Evolutionary conservation across 2,113 vertebrate genomes (phyloP), one percentile per base, ranked within the genome.

Genomic region (Semnornis frantzii): DNA sequence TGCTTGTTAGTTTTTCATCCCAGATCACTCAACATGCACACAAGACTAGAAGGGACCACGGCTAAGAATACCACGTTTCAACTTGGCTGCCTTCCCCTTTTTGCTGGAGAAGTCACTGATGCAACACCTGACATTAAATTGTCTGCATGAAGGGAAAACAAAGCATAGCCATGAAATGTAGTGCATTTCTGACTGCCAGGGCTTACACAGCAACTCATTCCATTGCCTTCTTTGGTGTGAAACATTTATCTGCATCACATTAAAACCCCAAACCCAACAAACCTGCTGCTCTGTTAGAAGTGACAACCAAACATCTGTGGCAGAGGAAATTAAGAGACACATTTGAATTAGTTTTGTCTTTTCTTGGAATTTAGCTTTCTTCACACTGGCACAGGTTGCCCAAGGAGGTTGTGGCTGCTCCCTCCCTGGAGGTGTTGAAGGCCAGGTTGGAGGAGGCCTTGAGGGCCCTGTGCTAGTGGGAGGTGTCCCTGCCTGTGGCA

Each of bases 1-100:
- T 94, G 98, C 98, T 98, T 98, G 98, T 98, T 99, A 99, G 97
- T 98, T 98, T 98, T 98, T 98, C 97, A 98, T 97, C 96, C 95
- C 82, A 94, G 97, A 97, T 97, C 97, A 97, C 91, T 97, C 91
- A 94, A 96, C 87, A 80, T 91, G 95, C 96, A 96, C 92, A 92
- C 81, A 95, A 93, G 95, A 95, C 96, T 96, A 96, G 92, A 97
- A 96, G 91, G 95, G 88, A 93, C 2, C 83, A 91, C 10, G 65
- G 93, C 88, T 97, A 96, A 97, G 96, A 87, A 94, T 84, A 65
- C 92, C 64, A 24, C 39, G 39, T 48, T 72, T 92, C 84, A 90
- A 90, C 75, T 65, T 92, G 92, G 91, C 85, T 86, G 55, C 94
- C 73, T 92, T 94, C 77, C 90, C 92, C 87, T 90, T 93, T 86